Evolutionary conservation across 2,797 vertebrate genomes (phyloP).

Genomic region (Novumbra hubbsi): DNA sequence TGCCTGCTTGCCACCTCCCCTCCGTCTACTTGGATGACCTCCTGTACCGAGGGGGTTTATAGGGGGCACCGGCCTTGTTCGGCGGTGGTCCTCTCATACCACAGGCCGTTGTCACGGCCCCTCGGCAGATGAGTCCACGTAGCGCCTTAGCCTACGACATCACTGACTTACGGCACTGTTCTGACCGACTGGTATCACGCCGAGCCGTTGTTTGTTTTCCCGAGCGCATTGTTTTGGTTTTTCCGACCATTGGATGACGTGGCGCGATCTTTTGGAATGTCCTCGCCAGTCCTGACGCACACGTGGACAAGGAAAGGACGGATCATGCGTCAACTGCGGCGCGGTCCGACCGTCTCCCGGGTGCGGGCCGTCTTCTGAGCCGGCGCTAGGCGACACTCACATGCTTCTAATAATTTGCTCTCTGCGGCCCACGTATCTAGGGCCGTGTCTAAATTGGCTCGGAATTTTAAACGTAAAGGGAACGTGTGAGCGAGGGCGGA

Average conservation of each 20-base stretch:
- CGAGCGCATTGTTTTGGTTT: neutral
- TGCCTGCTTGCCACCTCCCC: neutral
- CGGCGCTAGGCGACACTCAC: neutral
- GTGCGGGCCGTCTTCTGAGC: conserved; percentile 20
- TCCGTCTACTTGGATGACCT: neutral
- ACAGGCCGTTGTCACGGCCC: neutral
- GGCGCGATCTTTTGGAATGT: neutral
- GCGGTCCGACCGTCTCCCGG: conserved; percentile 43
- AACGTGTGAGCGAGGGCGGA: conserved; percentile 21
- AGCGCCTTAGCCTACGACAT: neutral
- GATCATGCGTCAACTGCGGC: conserved; percentile 17
- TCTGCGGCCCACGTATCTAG: conserved; percentile 18
- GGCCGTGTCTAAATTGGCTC: conserved; percentile 33
- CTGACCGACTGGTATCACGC: too few relatives aligned
- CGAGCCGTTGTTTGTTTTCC: neutral
- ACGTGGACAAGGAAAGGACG: conserved; percentile 27
- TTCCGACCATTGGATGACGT: neutral
- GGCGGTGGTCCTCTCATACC: neutral
- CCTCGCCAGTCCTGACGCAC: neutral
- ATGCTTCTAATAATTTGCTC: neutral
- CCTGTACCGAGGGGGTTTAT: neutral
- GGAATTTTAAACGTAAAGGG: conserved; percentile 20
- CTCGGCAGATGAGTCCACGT: neutral
- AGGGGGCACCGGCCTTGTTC: neutral
- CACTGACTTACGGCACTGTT: neutral